These are phyloP conservation scores for Tragelaphus scriptus DNA, from an alignment of 2,113 vertebrate species.

Conservation along the genomic window DNA sequence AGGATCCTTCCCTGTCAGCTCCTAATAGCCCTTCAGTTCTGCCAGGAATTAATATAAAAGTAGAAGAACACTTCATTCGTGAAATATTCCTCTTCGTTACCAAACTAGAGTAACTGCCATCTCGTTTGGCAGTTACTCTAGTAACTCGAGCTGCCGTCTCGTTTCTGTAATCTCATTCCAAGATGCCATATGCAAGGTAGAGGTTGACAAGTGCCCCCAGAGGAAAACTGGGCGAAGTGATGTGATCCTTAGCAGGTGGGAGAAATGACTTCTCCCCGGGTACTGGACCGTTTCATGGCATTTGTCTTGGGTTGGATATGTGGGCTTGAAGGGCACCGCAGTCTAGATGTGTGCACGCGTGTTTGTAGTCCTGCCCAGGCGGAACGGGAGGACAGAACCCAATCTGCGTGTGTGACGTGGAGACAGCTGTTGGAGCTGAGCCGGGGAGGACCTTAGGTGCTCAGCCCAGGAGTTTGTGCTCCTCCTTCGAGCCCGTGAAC, in stretches of 20 bases:
- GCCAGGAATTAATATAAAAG: background rate
- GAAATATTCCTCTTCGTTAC: background rate
- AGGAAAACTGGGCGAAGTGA: background rate
- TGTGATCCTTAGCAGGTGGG: background rate
- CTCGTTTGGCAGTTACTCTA: no score
- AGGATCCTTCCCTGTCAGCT: background rate
- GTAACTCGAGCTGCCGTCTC: background rate
- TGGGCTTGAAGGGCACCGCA: background rate
- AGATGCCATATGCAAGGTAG: background rate
- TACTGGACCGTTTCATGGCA: background rate
- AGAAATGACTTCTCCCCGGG: background rate
- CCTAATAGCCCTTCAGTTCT: background rate
- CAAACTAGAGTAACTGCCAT: background rate
- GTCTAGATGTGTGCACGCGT: background rate
- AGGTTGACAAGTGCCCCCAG: background rate
- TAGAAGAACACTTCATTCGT: background rate
- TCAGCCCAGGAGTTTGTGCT: background rate
- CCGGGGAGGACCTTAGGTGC: background rate
- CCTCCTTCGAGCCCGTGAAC: background rate
- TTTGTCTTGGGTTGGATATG: background rate
- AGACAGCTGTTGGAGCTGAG: background rate
- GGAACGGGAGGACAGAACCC: background rate
- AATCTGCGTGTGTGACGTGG: background rate
- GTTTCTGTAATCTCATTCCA: background rate
- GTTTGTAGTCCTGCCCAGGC: background rate